Conservation (phyloP, 2,113 vertebrate genomes). For the Grammomys dolichurus region DNA sequence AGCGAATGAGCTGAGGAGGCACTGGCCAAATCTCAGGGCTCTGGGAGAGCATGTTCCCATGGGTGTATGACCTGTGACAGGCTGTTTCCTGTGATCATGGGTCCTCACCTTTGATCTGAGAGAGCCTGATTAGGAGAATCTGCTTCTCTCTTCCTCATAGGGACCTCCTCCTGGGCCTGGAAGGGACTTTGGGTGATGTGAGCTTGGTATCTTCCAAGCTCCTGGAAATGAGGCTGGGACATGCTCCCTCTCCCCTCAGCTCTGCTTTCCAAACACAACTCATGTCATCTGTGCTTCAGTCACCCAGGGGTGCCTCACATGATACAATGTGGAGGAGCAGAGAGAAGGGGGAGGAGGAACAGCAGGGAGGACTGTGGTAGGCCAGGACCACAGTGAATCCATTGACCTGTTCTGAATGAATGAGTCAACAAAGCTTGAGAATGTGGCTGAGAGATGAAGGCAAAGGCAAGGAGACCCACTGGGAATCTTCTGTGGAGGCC, state of each 20-base stretch:
- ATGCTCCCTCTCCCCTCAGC: rapidly evolving
- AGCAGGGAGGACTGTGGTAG: neutral
- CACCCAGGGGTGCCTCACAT: neutral
- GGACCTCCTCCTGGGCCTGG: neutral
- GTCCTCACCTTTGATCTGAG: neutral
- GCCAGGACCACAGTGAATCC: neutral
- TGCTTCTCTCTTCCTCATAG: neutral
- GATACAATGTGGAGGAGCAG: rapidly evolving
- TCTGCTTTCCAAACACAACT: neutral
- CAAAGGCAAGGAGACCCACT: neutral
- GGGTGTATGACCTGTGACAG: neutral
- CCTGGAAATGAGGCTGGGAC: neutral
- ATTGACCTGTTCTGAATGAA: neutral
- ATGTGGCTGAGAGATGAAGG: neutral
- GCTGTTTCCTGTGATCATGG: neutral
- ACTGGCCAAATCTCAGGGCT: neutral
- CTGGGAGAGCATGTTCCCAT: rapidly evolving
- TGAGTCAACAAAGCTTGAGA: neutral
- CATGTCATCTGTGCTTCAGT: no score
- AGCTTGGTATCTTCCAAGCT: neutral
- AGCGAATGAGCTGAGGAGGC: neutral
- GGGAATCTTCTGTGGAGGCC: neutral
- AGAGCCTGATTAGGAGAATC: neutral
- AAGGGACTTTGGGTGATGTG: neutral
- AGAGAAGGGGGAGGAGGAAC: neutral